Evolutionary conservation across 2,113 vertebrate species (phyloP).

Genomic region (Tragelaphus imberbis): DNA sequence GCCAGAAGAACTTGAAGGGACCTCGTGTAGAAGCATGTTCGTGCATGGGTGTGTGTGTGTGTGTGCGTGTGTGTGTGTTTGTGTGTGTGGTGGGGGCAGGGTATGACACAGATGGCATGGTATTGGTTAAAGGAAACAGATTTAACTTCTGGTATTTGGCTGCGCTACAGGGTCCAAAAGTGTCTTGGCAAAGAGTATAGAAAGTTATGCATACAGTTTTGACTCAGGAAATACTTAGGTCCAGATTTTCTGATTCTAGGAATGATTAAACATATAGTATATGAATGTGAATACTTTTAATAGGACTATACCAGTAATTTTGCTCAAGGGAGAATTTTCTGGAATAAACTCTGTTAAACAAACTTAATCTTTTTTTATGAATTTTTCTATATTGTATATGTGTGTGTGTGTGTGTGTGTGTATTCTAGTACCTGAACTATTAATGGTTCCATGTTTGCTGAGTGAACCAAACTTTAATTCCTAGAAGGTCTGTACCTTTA

Average conservation of each 20-base stretch:
- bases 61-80: not conserved
- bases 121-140: not conserved
- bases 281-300: not conserved
- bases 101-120: not conserved
- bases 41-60: not conserved
- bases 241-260: not conserved
- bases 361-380: not conserved
- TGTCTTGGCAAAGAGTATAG: not conserved
- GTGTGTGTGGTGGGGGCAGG: not conserved
- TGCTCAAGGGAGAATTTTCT: not conserved
- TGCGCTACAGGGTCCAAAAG: not conserved
- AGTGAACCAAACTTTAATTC: not conserved
- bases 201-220: not conserved
- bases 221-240: not conserved
- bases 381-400: not conserved
- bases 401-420: not conserved
- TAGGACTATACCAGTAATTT: not conserved
- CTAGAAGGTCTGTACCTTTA: not conserved
- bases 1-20: not conserved
- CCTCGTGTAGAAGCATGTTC: not conserved
- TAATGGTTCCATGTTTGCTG: not conserved
- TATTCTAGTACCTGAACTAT: not conserved
- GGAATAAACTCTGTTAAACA: not conserved
- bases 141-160: not conserved
- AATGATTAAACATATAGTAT: not conserved